These are phyloP conservation scores for Thymelicus lineola DNA, from an alignment of 2,888 invertebrate genomes.

Conservation along the genomic window DNA sequence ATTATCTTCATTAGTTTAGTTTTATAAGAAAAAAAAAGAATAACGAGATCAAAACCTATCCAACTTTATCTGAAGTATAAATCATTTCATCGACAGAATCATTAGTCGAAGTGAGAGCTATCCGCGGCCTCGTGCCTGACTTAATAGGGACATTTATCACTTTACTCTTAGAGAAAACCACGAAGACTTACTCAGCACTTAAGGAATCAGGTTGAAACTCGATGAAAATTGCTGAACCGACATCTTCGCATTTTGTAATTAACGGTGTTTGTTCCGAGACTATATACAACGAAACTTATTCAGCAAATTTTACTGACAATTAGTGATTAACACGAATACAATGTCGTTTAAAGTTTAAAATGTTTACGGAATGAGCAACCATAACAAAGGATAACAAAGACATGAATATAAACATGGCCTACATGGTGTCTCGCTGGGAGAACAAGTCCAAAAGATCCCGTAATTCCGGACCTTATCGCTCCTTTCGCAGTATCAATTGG, in stretches of 20 bases:
- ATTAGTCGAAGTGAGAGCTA: constrained; percentile 24
- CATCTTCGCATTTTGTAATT: constrained; percentile 2
- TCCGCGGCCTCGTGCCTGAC: constrained; percentile 17
- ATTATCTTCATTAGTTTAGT: too few relatives aligned
- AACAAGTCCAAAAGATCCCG: too few relatives aligned
- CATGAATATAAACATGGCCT: too few relatives aligned
- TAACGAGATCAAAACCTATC: background rate
- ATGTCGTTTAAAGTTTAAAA: too few relatives aligned
- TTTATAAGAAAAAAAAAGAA: background rate
- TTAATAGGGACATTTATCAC: constrained; percentile 35
- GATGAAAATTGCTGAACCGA: background rate
- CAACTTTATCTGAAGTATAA: constrained; percentile 4
- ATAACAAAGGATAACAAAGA: too few relatives aligned
- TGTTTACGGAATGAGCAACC: too few relatives aligned
- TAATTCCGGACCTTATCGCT: too few relatives aligned
- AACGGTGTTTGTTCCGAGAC: background rate
- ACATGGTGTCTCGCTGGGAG: too few relatives aligned
- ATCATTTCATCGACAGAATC: constrained; percentile 30
- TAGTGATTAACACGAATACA: too few relatives aligned
- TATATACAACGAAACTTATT: background rate
- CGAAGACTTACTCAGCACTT: constrained; percentile 20
- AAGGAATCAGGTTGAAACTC: constrained; percentile 18
- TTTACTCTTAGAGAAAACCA: constrained; percentile 31
- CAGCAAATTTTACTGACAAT: background rate
- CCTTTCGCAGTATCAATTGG: too few relatives aligned